A percentile compares a stretch with the other conserved stretches of the same genome.
These are phyloP conservation scores for Elephas maximus DNA, from an alignment of 2,113 vertebrate species.

Conservation along the genomic window DNA sequence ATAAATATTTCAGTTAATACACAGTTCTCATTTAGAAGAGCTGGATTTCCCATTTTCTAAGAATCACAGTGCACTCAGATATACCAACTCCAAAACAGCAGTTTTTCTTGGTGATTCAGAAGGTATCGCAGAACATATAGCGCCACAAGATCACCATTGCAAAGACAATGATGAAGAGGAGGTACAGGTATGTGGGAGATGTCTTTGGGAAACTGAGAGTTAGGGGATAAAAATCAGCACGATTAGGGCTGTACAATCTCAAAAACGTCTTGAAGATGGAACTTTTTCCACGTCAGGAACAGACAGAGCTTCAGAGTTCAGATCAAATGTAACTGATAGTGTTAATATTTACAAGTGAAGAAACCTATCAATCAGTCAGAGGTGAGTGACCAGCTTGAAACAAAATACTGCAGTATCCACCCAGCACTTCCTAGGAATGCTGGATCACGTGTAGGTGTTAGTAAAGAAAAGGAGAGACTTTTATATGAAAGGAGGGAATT, in stretches of 20 bases:
- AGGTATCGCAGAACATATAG: background rate
- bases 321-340: background rate
- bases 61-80: background rate
- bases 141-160: background rate
- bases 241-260: background rate
- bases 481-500: background rate
- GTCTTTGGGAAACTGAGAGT: background rate
- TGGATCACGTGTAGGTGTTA: background rate
- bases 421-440: background rate
- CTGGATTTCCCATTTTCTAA: background rate
- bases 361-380: background rate
- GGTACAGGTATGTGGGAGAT: background rate
- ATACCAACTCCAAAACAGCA: background rate
- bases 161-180: background rate
- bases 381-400: background rate
- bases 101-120: constrained; percentile 20
- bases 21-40: constrained; percentile 20
- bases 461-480: background rate
- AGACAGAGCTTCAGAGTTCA: background rate
- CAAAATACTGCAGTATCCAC: background rate
- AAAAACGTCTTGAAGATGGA: background rate
- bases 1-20: background rate
- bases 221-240: background rate
- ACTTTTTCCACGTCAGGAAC: background rate
- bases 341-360: background rate